Percentiles rank a stretch among this genome's conserved stretches.
phyloP scores from a whole-genome alignment of 2,797 vertebrate genomes.

The Alcedo atthis region DNA sequence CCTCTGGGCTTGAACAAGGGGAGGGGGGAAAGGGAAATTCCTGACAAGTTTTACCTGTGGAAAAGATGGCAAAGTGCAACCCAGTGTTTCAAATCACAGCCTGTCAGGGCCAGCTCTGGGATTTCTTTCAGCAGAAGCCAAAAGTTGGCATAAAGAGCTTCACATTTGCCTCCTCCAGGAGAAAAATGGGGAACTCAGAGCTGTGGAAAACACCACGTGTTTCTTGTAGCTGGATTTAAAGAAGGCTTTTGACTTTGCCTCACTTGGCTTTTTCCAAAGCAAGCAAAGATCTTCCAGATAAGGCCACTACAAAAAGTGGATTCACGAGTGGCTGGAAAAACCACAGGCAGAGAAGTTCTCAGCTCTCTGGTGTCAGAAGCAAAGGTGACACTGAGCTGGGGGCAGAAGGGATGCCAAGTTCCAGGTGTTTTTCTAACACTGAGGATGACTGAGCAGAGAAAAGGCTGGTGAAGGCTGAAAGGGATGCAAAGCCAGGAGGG shows the following conservation, averaged over 20 bases:
- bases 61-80: not conserved
- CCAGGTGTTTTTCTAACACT: no score
- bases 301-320: not conserved
- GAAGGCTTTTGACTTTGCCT: not conserved
- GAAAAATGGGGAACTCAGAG: not conserved
- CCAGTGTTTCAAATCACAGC: not conserved
- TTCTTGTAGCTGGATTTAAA: not conserved
- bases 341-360: not conserved
- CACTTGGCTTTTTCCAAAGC: not conserved
- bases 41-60: not conserved
- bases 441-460: no score
- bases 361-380: no score
- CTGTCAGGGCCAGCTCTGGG: not conserved
- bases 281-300: not conserved
- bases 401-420: no score
- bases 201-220: not conserved
- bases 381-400: no score
- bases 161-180: not conserved
- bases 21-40: not conserved
- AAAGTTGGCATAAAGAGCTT: not conserved
- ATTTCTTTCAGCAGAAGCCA: slow-evolving; percentile 5
- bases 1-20: not conserved
- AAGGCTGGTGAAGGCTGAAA: no score
- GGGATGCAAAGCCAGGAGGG: no score
- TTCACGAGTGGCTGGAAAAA: not conserved